These are phyloP conservation scores for Nyctalus aviator DNA, from an alignment of 2,797 vertebrate species.

Conservation along the genomic window DNA sequence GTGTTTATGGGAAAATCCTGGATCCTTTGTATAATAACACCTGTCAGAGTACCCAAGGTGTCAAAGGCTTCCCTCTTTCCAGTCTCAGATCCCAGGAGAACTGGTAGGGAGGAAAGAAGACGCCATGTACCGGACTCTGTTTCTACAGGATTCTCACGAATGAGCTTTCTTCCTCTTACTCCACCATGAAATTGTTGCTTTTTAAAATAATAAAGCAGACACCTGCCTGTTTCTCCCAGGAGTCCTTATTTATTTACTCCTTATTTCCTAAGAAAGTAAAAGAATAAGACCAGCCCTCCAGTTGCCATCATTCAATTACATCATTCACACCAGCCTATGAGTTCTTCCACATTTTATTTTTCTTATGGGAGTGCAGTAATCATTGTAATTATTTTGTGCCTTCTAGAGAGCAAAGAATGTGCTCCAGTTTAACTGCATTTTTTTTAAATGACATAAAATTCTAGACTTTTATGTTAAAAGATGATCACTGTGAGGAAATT, in stretches of 20 bases:
- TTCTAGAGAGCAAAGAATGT: conserved; percentile 19
- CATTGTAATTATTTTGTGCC: not conserved
- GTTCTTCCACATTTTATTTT: not conserved
- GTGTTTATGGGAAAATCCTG: not conserved
- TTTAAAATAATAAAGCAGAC: not conserved
- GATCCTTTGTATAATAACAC: not conserved
- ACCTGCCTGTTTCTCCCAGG: not conserved
- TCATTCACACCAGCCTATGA: not conserved
- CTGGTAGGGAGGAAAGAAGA: not conserved
- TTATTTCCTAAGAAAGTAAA: not conserved
- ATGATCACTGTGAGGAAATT: not conserved
- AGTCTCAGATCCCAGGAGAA: not conserved
- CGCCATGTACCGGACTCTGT: not conserved
- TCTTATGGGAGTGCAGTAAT: not conserved
- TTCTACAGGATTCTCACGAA: not conserved
- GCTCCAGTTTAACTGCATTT: not conserved
- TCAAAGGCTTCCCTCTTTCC: not conserved
- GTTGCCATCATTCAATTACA: not conserved
- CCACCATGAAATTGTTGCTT: not conserved
- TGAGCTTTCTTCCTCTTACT: not conserved
- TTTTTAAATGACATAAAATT: not conserved
- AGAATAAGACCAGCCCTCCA: not conserved
- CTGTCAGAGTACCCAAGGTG: not conserved
- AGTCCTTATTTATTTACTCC: not conserved
- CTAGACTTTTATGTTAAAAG: conserved; percentile 16